A percentile compares a stretch with the other conserved stretches of the same genome.
Conservation (phyloP, 1,140 invertebrate species). For the Drosophila varians region DNA sequence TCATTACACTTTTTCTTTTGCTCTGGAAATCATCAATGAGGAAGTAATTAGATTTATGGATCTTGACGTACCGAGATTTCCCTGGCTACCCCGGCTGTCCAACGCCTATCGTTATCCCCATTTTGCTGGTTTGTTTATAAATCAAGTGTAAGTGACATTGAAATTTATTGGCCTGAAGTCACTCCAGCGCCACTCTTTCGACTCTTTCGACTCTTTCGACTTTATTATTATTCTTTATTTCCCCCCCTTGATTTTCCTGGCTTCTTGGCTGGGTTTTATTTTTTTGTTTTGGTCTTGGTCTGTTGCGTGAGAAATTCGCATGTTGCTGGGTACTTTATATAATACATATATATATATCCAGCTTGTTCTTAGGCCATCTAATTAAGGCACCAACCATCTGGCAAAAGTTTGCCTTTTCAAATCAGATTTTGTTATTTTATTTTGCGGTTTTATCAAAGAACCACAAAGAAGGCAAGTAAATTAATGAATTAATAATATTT, state of each 20-base stretch:
- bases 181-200: constrained; percentile 1
- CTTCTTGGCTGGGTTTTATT: not conserved
- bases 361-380: constrained; percentile 35
- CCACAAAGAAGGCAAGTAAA: not conserved
- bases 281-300: constrained; percentile 43
- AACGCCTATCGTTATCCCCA: constrained; percentile 10
- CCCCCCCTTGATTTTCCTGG: not conserved
- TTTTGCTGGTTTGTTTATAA: constrained; percentile 57
- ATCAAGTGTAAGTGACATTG: constrained; percentile 80
- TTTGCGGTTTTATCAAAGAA: constrained; percentile 3
- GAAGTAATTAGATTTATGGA: constrained; percentile 65
- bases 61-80: not conserved
- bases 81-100: constrained; percentile 2
- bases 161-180: constrained; percentile 68
- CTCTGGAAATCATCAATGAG: constrained; percentile 72
- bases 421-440: constrained; percentile 29
- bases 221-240: constrained; percentile 48
- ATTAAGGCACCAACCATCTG: constrained; percentile 42
- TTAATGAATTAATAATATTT: constrained; percentile 10
- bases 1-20: constrained; percentile 59
- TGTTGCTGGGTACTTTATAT: constrained; percentile 58
- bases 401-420: constrained; percentile 45
- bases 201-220: constrained; percentile 20
- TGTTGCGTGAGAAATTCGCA: constrained; percentile 76
- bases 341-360: not conserved